Conservation (phyloP, 2,113 vertebrate genomes). For the Podilymbus podiceps region DNA sequence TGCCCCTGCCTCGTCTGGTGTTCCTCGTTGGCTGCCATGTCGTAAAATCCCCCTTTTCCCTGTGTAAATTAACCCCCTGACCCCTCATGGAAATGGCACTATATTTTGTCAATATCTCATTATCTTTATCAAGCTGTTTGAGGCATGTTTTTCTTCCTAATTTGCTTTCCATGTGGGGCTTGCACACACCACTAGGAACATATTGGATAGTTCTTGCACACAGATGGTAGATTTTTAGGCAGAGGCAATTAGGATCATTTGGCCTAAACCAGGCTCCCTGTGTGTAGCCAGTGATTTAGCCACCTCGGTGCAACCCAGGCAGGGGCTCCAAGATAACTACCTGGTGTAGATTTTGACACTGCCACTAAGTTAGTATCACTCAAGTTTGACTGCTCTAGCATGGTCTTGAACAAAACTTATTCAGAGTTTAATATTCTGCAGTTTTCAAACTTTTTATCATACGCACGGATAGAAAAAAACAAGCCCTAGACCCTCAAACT, state of each 20-base stretch:
- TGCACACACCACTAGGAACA: neutral
- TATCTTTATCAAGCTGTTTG: neutral
- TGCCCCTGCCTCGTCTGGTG: accelerated
- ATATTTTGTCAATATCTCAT: neutral
- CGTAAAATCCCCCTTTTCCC: neutral
- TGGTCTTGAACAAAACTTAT: neutral
- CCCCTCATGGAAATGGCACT: neutral
- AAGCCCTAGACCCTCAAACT: neutral
- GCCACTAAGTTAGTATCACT: accelerated
- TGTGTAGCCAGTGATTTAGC: neutral
- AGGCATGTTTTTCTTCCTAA: neutral
- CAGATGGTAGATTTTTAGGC: neutral
- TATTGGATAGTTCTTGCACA: neutral
- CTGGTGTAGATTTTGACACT: neutral
- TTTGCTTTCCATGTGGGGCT: neutral
- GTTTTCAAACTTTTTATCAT: neutral
- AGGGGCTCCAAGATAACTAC: neutral
- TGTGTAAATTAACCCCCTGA: accelerated
- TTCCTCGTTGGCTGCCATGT: neutral
- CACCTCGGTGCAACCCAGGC: neutral
- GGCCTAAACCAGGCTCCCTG: neutral
- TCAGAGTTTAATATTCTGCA: neutral
- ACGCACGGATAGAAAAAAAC: accelerated
- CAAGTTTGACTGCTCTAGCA: accelerated
- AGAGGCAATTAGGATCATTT: neutral